Percentiles rank a stretch among this genome's conserved stretches.
Evolutionary conservation across 2,797 vertebrate genomes (phyloP).

Genomic region (Artibeus jamaicensis): DNA sequence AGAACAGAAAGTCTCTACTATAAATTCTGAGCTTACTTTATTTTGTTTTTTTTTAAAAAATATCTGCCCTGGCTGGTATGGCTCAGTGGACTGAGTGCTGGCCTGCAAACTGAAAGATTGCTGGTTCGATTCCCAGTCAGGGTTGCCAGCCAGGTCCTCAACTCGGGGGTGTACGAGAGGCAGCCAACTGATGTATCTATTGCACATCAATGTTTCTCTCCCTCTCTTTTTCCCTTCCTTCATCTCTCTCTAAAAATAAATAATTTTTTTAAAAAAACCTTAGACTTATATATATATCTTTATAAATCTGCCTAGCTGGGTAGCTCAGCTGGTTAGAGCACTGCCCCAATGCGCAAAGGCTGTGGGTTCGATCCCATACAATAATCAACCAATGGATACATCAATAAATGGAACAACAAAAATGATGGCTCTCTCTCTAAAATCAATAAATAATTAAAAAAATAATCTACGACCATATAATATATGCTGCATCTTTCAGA

Average conservation of each 20-base stretch:
- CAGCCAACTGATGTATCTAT: too few species aligned
- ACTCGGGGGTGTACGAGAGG: too few species aligned
- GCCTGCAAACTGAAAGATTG: too few species aligned
- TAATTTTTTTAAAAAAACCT: too few species aligned
- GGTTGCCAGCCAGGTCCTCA: too few species aligned
- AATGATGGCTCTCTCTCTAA: not conserved
- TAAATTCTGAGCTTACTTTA: not conserved
- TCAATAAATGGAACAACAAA: not conserved
- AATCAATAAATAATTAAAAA: not conserved
- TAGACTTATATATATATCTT: too few species aligned
- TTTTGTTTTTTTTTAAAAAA: not conserved
- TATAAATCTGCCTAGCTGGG: not conserved
- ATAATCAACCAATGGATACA: not conserved
- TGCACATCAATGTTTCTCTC: too few species aligned
- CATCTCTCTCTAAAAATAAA: too few species aligned
- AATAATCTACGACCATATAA: not conserved
- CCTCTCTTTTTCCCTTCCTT: too few species aligned
- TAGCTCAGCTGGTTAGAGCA: not conserved
- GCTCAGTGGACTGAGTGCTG: too few species aligned
- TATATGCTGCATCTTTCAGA: not conserved
- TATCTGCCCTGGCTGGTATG: too few species aligned
- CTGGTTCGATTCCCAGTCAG: too few species aligned
- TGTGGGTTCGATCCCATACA: not conserved
- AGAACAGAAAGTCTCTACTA: conserved; percentile 34
- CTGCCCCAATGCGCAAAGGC: not conserved